phyloP scores from a whole-genome alignment of 1,140 invertebrate species.

The Drosophila willistoni region DNA sequence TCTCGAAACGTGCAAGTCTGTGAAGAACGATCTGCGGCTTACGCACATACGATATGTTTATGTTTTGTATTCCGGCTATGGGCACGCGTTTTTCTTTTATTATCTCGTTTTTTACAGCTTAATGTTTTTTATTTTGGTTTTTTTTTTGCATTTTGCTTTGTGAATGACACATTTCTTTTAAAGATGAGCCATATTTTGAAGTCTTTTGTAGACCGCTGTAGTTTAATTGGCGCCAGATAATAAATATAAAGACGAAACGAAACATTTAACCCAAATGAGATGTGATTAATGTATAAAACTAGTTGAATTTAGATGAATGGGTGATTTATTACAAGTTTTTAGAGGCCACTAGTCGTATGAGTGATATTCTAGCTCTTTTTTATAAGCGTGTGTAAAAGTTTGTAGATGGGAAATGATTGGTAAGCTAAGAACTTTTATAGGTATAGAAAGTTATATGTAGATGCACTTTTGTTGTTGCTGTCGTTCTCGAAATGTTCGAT shows the following conservation, averaged over 20 bases:
- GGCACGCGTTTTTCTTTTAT: slow-evolving; percentile 19
- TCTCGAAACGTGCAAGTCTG: slow-evolving; percentile 1
- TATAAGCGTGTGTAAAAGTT: background rate
- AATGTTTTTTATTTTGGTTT: background rate
- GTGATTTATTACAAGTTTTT: background rate
- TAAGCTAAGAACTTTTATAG: background rate
- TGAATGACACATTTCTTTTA: slow-evolving; percentile 17
- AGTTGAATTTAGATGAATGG: background rate
- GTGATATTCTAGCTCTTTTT: background rate
- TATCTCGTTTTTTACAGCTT: slow-evolving; percentile 4
- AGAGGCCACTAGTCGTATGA: background rate
- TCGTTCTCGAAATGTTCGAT: background rate
- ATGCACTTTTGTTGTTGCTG: background rate
- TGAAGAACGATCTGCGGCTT: background rate
- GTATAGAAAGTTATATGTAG: background rate
- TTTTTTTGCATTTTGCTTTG: background rate
- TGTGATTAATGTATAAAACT: background rate
- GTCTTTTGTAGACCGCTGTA: background rate
- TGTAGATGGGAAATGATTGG: background rate
- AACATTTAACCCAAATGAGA: slow-evolving; percentile 8
- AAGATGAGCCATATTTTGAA: background rate
- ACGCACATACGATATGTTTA: slow-evolving; percentile 4
- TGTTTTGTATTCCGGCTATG: background rate
- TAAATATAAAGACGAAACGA: background rate
- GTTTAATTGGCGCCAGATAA: background rate